Conservation (phyloP, 2,888 invertebrate genomes). For the Lithophane socia region DNA sequence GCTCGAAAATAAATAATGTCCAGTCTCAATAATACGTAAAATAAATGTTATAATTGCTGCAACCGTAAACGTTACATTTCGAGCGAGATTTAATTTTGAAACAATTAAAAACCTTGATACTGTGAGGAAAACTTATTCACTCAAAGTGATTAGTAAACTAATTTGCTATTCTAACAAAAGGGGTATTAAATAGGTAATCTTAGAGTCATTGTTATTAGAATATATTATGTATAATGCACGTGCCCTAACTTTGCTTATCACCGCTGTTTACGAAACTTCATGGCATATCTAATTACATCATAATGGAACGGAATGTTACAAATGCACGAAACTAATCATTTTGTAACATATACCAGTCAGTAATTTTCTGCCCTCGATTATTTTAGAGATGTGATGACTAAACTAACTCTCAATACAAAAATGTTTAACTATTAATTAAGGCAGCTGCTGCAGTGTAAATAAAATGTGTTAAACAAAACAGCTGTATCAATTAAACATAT, state of each 20-base stretch:
- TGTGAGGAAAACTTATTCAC: not conserved
- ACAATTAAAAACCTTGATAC: not conserved
- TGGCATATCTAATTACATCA: conserved; percentile 45
- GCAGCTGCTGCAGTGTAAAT: conserved; percentile 4
- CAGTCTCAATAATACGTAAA: not conserved
- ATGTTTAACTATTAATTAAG: conserved; percentile 1
- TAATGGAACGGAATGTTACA: conserved; percentile 9
- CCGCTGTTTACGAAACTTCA: conserved; percentile 14
- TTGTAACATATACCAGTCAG: conserved; percentile 18
- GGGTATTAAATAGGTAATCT: not conserved
- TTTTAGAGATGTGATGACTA: not conserved
- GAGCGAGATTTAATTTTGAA: not conserved
- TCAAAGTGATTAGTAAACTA: conserved; percentile 10
- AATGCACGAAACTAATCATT: conserved; percentile 8
- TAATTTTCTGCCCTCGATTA: not conserved
- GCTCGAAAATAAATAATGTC: conserved; percentile 5
- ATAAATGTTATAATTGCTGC: not conserved
- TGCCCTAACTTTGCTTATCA: conserved; percentile 9
- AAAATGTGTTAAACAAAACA: conserved; percentile 22
- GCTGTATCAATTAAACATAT: conserved; percentile 28
- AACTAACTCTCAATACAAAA: not conserved
- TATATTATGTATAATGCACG: not conserved
- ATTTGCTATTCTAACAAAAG: conserved; percentile 21
- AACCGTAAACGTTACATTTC: not conserved
- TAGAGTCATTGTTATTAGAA: conserved; percentile 1